Conservation (phyloP, 2,797 vertebrate genomes). For the Clarias laeviceps region DNA sequence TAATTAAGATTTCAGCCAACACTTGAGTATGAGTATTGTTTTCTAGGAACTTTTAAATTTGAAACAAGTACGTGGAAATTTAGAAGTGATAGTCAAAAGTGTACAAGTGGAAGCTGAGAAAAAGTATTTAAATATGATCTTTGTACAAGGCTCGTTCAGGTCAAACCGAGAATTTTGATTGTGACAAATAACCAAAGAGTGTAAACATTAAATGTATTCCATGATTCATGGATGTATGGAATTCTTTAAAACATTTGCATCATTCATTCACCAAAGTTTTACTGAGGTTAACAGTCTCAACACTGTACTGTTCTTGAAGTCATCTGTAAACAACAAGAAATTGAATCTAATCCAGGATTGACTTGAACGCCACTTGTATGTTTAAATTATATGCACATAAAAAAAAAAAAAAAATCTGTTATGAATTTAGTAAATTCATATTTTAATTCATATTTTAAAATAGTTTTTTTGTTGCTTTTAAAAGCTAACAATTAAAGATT, state of each 20-base stretch:
- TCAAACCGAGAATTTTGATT: too few species aligned
- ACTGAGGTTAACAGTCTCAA: too few species aligned
- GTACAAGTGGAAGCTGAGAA: not conserved
- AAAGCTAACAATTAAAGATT: not conserved
- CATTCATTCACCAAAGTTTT: too few species aligned
- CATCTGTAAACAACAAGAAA: too few species aligned
- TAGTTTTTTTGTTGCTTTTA: not conserved
- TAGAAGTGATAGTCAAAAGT: not conserved
- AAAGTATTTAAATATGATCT: not conserved
- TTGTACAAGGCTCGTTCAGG: not conserved
- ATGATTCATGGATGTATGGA: too few species aligned
- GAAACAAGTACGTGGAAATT: not conserved
- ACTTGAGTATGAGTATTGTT: not conserved
- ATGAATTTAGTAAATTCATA: not conserved
- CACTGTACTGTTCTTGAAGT: too few species aligned
- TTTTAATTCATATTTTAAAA: not conserved
- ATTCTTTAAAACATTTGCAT: too few species aligned
- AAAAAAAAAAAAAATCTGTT: not conserved
- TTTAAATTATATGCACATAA: not conserved
- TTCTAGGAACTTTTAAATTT: not conserved
- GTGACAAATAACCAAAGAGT: too few species aligned
- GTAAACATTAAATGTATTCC: too few species aligned
- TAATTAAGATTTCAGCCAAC: not conserved
- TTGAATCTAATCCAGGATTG: too few species aligned
- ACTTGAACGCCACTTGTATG: not conserved